Evolutionary conservation across 2,888 invertebrate genomes (phyloP), one percentile per base, ranked within the genome.

Genomic region (Himalopsyche tibetana): DNA sequence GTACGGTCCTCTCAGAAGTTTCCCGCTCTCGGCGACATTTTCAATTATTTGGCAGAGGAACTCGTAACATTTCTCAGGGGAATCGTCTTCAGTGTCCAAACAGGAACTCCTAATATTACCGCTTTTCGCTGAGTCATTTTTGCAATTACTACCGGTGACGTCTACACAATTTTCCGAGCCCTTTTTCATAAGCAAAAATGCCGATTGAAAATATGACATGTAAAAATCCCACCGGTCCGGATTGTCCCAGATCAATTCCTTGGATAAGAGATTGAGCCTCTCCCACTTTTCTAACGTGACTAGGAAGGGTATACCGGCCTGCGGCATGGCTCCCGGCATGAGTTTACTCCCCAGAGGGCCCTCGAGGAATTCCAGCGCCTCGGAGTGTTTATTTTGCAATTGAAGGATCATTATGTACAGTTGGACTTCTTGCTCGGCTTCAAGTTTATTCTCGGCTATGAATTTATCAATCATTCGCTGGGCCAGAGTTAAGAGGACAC

Each of bases 391-490:
- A 55, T 95, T 95, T 91, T 96, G 96, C 19, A 96, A 92, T 90
- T 98, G 92, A 36, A 93, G 89, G 88, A 99, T 96, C 93, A 98
- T 96, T 85, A 99, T 93, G 92, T 98, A 98, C 79, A 99, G 94
- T 86, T 97, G 95, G 0, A 98, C 96, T 91, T 99, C 99, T 92
- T 98, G 98, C 91, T 99, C 99, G 0, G 98, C 97, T 91, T 98
- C 98, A 90, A 98, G 94, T 93, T 97, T 98, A 89, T 96, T 96
- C 88, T 98, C 98, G 6, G 94, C 93, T 85, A 98, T 96, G 90
- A 97, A 95, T 91, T 98, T 99, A 89, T 96, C 95, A 45, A 98
- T 96, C 99, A 99, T 99, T 91, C 97, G 94, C 91, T 98, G 98
- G 8, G 99, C 99, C 87, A 99, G 93, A 3, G 97, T 95, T 51